Conservation (phyloP, 2,113 vertebrate genomes). For the Numenius arquata region DNA sequence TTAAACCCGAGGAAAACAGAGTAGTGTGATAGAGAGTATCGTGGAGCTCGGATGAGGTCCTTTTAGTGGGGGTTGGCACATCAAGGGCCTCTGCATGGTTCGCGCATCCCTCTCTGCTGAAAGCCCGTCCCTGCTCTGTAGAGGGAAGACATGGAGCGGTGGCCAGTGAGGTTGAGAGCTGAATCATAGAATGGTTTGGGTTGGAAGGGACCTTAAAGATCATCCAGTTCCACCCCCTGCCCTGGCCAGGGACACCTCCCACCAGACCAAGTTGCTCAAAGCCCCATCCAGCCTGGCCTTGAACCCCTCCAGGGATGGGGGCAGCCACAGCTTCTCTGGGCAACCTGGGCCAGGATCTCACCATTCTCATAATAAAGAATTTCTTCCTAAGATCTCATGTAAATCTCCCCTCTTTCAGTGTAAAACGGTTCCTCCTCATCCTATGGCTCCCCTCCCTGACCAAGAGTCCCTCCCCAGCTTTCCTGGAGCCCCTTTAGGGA, state of each 20-base stretch:
- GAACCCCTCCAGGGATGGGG: too few species aligned
- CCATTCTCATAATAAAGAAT: too few species aligned
- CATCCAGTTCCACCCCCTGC: too few species aligned
- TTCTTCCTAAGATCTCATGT: too few species aligned
- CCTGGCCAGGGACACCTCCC: too few species aligned
- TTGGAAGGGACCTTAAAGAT: neutral
- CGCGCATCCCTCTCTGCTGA: neutral
- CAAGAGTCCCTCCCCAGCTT: neutral
- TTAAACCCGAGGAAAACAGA: neutral
- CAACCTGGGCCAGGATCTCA: too few species aligned
- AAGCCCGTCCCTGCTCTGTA: neutral
- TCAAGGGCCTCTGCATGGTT: neutral
- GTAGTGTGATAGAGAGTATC: neutral
- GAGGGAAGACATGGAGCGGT: neutral
- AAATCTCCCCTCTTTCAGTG: too few species aligned
- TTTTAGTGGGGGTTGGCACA: fast-evolving
- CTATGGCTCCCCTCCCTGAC: neutral
- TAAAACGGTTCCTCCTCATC: neutral
- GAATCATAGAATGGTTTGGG: neutral
- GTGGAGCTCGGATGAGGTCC: neutral
- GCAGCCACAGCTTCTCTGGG: too few species aligned
- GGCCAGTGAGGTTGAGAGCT: neutral
- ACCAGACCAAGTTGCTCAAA: too few species aligned
- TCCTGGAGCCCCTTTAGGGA: neutral
- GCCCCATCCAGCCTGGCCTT: too few species aligned